A percentile compares a stretch with the other conserved stretches of the same genome.
Evolutionary conservation across 2,888 invertebrate species (phyloP).

Genomic region (Apantesis nais): DNA sequence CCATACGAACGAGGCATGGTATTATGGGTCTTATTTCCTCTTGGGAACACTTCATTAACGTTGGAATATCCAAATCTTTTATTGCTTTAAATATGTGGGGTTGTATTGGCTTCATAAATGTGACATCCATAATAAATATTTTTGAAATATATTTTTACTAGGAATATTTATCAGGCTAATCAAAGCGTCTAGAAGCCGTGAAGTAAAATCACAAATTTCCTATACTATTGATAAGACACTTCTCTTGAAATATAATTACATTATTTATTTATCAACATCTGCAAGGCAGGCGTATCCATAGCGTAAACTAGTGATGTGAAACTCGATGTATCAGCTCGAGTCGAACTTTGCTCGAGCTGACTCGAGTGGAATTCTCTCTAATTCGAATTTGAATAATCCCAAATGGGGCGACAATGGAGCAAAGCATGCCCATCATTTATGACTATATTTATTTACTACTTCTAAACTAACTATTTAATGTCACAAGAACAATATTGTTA

Average conservation of each 20-base stretch:
- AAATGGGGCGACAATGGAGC: no score
- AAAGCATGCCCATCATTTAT: no score
- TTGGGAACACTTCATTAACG: conserved; percentile 89
- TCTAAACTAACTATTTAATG: no score
- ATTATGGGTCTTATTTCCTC: conserved; percentile 95
- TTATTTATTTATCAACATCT: neutral
- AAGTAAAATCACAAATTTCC: neutral
- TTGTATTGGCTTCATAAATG: conserved; percentile 85
- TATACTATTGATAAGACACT: neutral
- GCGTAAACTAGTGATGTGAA: no score
- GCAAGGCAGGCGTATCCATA: no score
- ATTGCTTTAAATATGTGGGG: conserved; percentile 91
- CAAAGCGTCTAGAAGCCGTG: neutral
- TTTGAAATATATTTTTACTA: neutral
- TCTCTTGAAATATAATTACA: neutral
- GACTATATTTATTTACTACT: no score
- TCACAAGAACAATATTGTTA: no score
- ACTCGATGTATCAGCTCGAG: no score
- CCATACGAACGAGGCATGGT: conserved; percentile 97
- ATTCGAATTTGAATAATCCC: no score
- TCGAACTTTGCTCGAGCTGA: no score
- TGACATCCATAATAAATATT: conserved; percentile 59
- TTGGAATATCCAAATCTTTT: conserved; percentile 92
- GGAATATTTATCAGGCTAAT: neutral
- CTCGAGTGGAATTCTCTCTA: no score